Evolutionary conservation across 2,113 vertebrate species (phyloP).

Genomic region (Poeciliopsis occidentalis): DNA sequence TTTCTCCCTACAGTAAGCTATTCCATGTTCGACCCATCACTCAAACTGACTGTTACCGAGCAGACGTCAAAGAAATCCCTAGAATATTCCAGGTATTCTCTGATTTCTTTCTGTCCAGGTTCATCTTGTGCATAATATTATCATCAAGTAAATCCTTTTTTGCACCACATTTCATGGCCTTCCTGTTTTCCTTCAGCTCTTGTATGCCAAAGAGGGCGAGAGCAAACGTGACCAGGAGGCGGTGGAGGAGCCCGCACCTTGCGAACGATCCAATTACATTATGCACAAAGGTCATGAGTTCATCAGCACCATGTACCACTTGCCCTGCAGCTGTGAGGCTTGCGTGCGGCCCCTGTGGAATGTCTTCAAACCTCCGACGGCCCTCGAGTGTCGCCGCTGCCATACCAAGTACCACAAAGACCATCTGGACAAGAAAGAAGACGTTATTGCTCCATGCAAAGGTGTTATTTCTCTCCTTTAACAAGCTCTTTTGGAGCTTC

Average conservation of each 20-base stretch:
- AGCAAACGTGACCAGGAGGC: conserved; percentile 92
- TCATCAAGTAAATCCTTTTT: background rate
- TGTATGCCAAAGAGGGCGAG: conserved; percentile 97
- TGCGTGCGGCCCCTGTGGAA: conserved; percentile 94
- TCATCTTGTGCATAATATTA: background rate
- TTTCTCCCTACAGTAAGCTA: conserved; percentile 84
- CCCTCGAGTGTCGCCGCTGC: conserved; percentile 94
- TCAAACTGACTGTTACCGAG: conserved; percentile 97
- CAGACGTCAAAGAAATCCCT: conserved; percentile 94
- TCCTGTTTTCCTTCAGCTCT: conserved; percentile 79
- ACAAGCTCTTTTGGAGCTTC: background rate
- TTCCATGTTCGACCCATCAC: conserved; percentile 97
- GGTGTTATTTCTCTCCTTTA: conserved; percentile 73
- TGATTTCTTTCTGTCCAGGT: background rate
- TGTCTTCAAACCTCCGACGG: conserved; percentile 95
- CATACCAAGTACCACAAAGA: conserved; percentile 97
- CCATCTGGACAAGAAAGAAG: conserved; percentile 94
- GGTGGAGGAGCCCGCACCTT: conserved; percentile 77
- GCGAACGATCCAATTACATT: conserved; percentile 89
- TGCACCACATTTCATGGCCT: no score
- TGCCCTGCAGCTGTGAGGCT: conserved; percentile 94
- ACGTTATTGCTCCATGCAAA: conserved; percentile 92
- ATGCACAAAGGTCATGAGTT: conserved; percentile 97
- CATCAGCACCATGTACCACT: conserved; percentile 95
- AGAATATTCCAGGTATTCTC: conserved; percentile 94